phyloP scores from a whole-genome alignment of 2,888 invertebrate species.

The Bembecia ichneumoniformis region DNA sequence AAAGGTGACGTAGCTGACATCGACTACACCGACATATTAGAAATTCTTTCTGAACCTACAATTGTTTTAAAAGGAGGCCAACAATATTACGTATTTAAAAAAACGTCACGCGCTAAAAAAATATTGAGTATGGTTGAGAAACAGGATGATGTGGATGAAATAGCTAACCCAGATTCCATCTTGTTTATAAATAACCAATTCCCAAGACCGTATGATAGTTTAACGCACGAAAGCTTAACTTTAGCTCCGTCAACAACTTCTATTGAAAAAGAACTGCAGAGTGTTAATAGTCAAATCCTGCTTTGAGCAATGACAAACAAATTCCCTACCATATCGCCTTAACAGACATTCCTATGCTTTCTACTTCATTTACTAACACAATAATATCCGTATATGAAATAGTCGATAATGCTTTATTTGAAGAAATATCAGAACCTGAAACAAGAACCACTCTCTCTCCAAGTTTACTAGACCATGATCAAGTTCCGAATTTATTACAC shows the following conservation, averaged over 20 bases:
- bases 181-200: neutral
- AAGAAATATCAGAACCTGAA: neutral
- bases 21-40: too few species aligned
- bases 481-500: too few species aligned
- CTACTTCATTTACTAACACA: neutral
- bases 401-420: neutral
- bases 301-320: neutral
- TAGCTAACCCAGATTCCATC: neutral
- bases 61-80: too few species aligned
- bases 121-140: neutral
- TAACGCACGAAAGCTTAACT: neutral
- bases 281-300: neutral
- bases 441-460: too few species aligned
- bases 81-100: too few species aligned
- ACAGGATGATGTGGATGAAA: neutral
- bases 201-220: neutral
- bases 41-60: too few species aligned
- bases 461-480: too few species aligned
- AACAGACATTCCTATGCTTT: neutral
- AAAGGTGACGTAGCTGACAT: too few species aligned
- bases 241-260: neutral
- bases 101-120: neutral
- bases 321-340: neutral
- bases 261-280: neutral
- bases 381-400: neutral